phyloP scores from a whole-genome alignment of 2,797 vertebrate genomes.

The Merluccius polli region DNA sequence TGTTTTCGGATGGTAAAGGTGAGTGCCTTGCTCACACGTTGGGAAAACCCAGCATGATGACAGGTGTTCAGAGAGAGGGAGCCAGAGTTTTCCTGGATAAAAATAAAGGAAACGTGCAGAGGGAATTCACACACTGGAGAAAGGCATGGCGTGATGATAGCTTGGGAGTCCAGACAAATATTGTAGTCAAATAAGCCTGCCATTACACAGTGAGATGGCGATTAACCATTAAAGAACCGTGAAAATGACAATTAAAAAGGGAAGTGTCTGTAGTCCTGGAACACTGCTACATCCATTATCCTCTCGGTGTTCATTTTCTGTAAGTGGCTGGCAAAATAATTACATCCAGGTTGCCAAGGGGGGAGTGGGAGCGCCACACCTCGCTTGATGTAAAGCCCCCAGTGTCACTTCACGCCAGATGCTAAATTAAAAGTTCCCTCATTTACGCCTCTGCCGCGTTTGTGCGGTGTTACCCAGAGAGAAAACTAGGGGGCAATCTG shows the following conservation, averaged over 20 bases:
- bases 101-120: no score
- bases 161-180: no score
- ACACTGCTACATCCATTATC: slow-evolving; percentile 25
- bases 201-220: no score
- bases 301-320: slow-evolving; percentile 32
- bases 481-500: background rate
- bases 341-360: slow-evolving; percentile 28
- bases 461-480: slow-evolving; percentile 16
- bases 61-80: no score
- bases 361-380: slow-evolving; percentile 10
- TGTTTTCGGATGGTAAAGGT: background rate
- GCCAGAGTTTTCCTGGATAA: no score
- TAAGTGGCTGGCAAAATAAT: slow-evolving; percentile 41
- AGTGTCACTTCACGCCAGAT: slow-evolving; percentile 16
- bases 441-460: slow-evolving; percentile 24
- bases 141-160: no score
- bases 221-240: background rate
- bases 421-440: slow-evolving; percentile 20
- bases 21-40: no score
- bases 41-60: no score
- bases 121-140: no score
- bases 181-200: no score
- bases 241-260: background rate
- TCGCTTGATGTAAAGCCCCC: slow-evolving; percentile 20
- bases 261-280: background rate